Conservation (phyloP, 2,797 vertebrate species). For the Serranus cabrilla region DNA sequence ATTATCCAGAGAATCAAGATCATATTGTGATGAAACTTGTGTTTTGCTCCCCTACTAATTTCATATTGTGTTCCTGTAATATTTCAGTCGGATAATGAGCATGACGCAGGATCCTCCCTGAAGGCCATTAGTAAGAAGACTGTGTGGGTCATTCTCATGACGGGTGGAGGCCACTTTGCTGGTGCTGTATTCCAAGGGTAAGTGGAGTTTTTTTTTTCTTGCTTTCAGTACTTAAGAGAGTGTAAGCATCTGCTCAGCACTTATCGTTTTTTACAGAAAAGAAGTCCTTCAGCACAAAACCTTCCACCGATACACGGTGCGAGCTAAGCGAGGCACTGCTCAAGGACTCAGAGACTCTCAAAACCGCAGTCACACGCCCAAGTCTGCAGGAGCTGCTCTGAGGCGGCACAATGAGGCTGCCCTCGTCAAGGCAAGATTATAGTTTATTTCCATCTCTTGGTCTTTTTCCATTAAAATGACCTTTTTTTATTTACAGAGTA, state of each 20-base stretch:
- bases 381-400: slow-evolving; percentile 92
- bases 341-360: slow-evolving; percentile 92
- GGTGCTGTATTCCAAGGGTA: slow-evolving; percentile 95
- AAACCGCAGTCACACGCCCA: slow-evolving; percentile 85
- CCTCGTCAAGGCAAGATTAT: slow-evolving; percentile 86
- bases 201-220: slow-evolving; percentile 51
- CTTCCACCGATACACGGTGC: slow-evolving; percentile 96
- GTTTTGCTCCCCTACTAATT: not conserved
- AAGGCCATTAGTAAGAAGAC: slow-evolving; percentile 80
- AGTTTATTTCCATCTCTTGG: not conserved
- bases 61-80: slow-evolving; percentile 16
- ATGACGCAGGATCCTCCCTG: slow-evolving; percentile 81
- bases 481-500: not conserved
- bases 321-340: slow-evolving; percentile 92
- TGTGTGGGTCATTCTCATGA: slow-evolving; percentile 92
- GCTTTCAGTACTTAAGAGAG: not conserved
- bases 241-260: not conserved
- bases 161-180: slow-evolving; percentile 96
- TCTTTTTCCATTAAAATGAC: not conserved
- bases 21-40: too few relatives aligned
- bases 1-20: too few relatives aligned
- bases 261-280: slow-evolving; percentile 78
- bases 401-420: slow-evolving; percentile 93
- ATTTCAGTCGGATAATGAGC: slow-evolving; percentile 61
- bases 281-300: slow-evolving; percentile 94